These are phyloP conservation scores for Anser cygnoides DNA, from an alignment of 2,113 vertebrate genomes.

Conservation along the genomic window DNA sequence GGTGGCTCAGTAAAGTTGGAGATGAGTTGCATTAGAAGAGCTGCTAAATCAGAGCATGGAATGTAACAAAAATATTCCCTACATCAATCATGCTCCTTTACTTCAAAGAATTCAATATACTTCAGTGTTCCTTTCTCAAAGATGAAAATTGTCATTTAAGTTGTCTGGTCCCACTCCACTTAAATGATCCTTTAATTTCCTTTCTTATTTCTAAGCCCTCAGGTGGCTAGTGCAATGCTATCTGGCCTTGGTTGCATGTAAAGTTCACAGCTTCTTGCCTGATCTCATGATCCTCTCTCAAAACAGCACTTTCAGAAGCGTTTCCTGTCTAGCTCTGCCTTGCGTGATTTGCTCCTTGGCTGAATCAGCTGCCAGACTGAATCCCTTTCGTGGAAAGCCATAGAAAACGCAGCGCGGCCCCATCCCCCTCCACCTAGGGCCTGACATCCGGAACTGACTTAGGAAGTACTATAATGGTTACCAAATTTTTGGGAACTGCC, in stretches of 20 bases:
- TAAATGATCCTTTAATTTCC: slow-evolving; percentile 98
- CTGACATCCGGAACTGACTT: slow-evolving; percentile 93
- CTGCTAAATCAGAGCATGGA: slow-evolving; percentile 43
- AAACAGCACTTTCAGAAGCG: slow-evolving; percentile 82
- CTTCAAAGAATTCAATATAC: slow-evolving; percentile 76
- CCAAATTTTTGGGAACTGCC: slow-evolving; percentile 93
- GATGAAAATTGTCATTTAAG: slow-evolving; percentile 41
- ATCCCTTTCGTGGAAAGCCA: slow-evolving; percentile 74
- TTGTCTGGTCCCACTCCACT: slow-evolving; percentile 76
- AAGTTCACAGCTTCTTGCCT: slow-evolving; percentile 87
- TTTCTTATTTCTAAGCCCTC: slow-evolving; percentile 83
- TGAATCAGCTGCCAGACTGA: slow-evolving; percentile 78
- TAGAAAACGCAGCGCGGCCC: slow-evolving; percentile 41
- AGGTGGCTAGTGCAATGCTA: slow-evolving; percentile 77
- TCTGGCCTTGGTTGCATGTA: slow-evolving; percentile 75
- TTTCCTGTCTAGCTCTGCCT: slow-evolving; percentile 86
- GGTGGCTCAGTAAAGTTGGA: not conserved
- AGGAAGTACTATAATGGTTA: slow-evolving; percentile 98
- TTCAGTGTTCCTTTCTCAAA: slow-evolving; percentile 54
- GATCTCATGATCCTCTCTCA: slow-evolving; percentile 86
- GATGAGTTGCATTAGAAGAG: not conserved
- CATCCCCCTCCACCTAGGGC: slow-evolving; percentile 78
- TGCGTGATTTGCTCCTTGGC: slow-evolving; percentile 76
- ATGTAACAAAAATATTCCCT: slow-evolving; percentile 55
- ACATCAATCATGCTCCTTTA: slow-evolving; percentile 6